Percentiles rank a stretch among this genome's conserved stretches.
phyloP scores from a whole-genome alignment of 2,888 invertebrate species.

The Heliconius cydno region DNA sequence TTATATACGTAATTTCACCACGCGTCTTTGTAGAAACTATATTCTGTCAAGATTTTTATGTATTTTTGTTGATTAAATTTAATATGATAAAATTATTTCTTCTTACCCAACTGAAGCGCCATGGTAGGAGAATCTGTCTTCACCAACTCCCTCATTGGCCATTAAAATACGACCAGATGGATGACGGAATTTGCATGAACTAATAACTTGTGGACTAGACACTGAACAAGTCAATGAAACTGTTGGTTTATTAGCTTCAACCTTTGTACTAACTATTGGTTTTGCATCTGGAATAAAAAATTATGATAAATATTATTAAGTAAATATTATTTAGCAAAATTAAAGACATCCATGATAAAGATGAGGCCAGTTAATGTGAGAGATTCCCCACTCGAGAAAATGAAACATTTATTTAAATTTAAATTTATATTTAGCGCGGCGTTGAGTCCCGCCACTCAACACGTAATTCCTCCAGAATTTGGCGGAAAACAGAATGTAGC shows the following conservation, averaged over 20 bases:
- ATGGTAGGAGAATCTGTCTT: conserved; percentile 57
- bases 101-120: conserved; percentile 57
- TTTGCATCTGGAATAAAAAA: conserved; percentile 54
- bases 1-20: too few species aligned
- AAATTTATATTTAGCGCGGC: too few species aligned
- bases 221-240: conserved; percentile 64
- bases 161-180: conserved; percentile 62
- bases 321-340: neutral
- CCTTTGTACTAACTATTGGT: conserved; percentile 56
- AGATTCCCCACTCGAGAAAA: too few species aligned
- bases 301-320: neutral
- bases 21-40: too few species aligned
- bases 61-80: too few species aligned
- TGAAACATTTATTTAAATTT: too few species aligned
- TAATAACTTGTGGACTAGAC: conserved; percentile 51
- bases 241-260: conserved; percentile 53
- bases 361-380: neutral
- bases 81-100: neutral
- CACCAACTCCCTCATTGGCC: conserved; percentile 63
- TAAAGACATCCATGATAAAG: too few species aligned
- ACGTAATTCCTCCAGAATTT: too few species aligned
- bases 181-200: conserved; percentile 68
- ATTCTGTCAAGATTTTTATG: too few species aligned
- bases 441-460: too few species aligned
- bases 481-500: too few species aligned